These are phyloP conservation scores for Ranitomeya variabilis DNA, from an alignment of 2,113 vertebrate genomes.

Conservation along the genomic window DNA sequence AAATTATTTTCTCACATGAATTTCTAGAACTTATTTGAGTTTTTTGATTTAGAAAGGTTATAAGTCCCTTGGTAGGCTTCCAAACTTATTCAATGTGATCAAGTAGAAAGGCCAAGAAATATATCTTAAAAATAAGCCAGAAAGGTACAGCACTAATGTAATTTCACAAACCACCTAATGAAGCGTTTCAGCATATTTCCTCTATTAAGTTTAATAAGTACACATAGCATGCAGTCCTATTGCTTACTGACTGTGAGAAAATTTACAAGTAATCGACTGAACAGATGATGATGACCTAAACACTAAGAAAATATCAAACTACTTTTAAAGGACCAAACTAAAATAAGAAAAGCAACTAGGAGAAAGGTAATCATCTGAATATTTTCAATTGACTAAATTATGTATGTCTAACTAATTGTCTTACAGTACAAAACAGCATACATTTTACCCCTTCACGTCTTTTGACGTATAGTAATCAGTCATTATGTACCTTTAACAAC, in stretches of 20 bases:
- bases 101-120: conserved; percentile 3
- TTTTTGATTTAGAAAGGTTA: not conserved
- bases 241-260: conserved; percentile 70
- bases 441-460: too few species aligned
- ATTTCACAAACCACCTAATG: conserved; percentile 78
- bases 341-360: conserved; percentile 49
- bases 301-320: conserved; percentile 67
- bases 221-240: conserved; percentile 68
- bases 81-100: not conserved
- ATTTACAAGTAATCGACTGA: conserved; percentile 69
- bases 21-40: not conserved
- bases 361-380: conserved; percentile 61
- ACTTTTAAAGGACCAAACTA: conserved; percentile 65
- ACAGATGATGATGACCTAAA: conserved; percentile 68
- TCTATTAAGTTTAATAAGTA: conserved; percentile 67
- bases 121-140: conserved; percentile 65
- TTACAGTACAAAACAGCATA: not conserved
- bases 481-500: too few species aligned
- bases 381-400: conserved; percentile 46
- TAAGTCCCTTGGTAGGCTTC: not conserved
- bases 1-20: not conserved
- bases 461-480: too few species aligned
- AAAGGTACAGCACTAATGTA: conserved; percentile 73
- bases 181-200: conserved; percentile 71
- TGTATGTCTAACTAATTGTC: not conserved